These are phyloP conservation scores for Pheosia gnoma DNA, from an alignment of 2,888 invertebrate species.

Conservation along the genomic window DNA sequence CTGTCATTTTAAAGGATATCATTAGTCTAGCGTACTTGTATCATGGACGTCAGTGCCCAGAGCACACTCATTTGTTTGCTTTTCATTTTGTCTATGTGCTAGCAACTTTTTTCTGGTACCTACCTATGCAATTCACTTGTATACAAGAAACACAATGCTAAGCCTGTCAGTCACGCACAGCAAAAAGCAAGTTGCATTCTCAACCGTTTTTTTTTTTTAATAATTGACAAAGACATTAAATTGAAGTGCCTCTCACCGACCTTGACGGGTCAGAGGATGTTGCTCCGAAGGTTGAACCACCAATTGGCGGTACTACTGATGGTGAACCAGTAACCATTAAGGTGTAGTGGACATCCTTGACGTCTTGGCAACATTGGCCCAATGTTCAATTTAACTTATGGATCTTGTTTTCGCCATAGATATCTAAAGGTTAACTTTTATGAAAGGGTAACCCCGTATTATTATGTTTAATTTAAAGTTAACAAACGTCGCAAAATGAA, in stretches of 20 bases:
- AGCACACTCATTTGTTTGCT: too few relatives aligned
- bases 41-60: too few relatives aligned
- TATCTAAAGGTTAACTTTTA: neutral
- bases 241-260: neutral
- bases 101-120: too few relatives aligned
- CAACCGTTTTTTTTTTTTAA: neutral
- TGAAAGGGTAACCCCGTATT: too few relatives aligned
- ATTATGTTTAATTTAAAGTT: too few relatives aligned
- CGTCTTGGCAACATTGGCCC: neutral
- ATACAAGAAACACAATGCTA: too few relatives aligned
- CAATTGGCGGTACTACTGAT: neutral
- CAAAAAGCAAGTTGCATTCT: neutral
- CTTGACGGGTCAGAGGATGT: conserved; percentile 3
- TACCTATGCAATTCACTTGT: too few relatives aligned
- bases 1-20: too few relatives aligned
- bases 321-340: neutral
- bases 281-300: neutral
- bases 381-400: neutral
- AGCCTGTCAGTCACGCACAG: too few relatives aligned
- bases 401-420: neutral
- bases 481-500: neutral
- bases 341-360: neutral
- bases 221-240: neutral
- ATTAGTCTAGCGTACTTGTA: too few relatives aligned
- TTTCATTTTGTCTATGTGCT: too few relatives aligned